Percentiles rank a stretch among this genome's conserved stretches.
Evolutionary conservation across 2,797 vertebrate genomes (phyloP).

Genomic region (Bucorvus abyssinicus): DNA sequence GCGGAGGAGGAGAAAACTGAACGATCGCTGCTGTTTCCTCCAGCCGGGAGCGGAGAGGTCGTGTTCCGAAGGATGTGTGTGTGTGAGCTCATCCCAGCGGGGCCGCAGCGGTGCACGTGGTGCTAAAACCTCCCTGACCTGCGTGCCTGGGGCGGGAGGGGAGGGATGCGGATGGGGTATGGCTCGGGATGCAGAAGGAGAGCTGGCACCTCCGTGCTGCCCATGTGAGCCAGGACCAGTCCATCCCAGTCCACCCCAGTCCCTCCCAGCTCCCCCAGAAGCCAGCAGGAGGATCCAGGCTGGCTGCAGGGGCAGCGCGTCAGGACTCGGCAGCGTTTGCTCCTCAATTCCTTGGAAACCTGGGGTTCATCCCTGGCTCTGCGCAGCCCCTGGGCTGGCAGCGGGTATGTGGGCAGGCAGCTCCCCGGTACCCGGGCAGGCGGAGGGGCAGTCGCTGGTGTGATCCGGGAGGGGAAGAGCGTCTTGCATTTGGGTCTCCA

Average conservation of each 20-base stretch:
- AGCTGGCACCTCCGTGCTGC: background rate
- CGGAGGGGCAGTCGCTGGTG: accelerated
- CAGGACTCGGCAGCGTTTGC: background rate
- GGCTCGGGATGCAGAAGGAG: background rate
- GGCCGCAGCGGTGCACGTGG: accelerated
- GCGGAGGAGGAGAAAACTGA: background rate
- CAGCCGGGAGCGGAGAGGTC: accelerated
- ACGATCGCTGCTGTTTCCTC: background rate
- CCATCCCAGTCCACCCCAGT: background rate
- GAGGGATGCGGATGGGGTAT: background rate
- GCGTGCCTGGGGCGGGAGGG: background rate
- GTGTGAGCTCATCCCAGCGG: background rate
- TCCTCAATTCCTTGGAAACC: background rate
- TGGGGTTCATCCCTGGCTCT: accelerated
- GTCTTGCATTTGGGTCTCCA: background rate
- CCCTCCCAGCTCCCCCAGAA: background rate
- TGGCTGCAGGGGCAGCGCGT: background rate
- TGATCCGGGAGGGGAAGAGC: background rate
- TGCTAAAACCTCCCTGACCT: background rate
- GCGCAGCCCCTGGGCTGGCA: background rate
- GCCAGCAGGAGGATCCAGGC: background rate
- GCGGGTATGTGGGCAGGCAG: background rate
- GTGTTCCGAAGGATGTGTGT: background rate
- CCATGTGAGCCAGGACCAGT: accelerated
- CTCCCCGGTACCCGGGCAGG: background rate